A percentile compares a stretch with the other conserved stretches of the same genome.
Conservation (phyloP, 2,888 invertebrate species). For the Scaptomyza reducta region DNA sequence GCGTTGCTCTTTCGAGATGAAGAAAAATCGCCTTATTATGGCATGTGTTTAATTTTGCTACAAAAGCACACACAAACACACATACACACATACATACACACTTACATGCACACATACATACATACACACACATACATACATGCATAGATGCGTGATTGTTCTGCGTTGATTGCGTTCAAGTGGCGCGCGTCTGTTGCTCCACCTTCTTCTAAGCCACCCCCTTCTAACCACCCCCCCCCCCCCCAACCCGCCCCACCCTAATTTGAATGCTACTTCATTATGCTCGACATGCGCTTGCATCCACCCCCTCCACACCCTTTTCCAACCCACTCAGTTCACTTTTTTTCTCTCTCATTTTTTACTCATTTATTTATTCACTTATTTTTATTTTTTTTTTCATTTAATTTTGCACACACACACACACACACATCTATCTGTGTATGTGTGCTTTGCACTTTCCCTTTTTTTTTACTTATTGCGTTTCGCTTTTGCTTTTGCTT, state of each 20-base stretch:
- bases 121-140: conserved; percentile 5
- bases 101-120: conserved; percentile 5
- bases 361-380: conserved; percentile 46
- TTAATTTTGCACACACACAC: conserved; percentile 49
- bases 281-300: conserved; percentile 35
- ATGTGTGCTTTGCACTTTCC: conserved; percentile 57
- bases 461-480: too few relatives aligned
- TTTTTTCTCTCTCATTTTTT: conserved; percentile 56
- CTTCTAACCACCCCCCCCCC: not conserved
- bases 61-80: conserved; percentile 30
- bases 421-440: conserved; percentile 6
- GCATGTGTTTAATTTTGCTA: conserved; percentile 75
- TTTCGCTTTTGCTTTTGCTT: conserved; percentile 24
- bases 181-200: conserved; percentile 39
- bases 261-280: conserved; percentile 54
- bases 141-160: conserved; percentile 48
- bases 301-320: not conserved
- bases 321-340: not conserved
- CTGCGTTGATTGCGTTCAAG: conserved; percentile 64
- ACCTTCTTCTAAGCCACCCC: conserved; percentile 12
- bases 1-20: conserved; percentile 46
- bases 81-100: conserved; percentile 5
- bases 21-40: conserved; percentile 76
- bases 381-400: conserved; percentile 44
- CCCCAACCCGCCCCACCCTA: not conserved